Percentiles rank a stretch among this genome's conserved stretches.
These are phyloP conservation scores for Pachycephala philippinensis DNA, from an alignment of 2,113 vertebrate genomes.

Conservation along the genomic window DNA sequence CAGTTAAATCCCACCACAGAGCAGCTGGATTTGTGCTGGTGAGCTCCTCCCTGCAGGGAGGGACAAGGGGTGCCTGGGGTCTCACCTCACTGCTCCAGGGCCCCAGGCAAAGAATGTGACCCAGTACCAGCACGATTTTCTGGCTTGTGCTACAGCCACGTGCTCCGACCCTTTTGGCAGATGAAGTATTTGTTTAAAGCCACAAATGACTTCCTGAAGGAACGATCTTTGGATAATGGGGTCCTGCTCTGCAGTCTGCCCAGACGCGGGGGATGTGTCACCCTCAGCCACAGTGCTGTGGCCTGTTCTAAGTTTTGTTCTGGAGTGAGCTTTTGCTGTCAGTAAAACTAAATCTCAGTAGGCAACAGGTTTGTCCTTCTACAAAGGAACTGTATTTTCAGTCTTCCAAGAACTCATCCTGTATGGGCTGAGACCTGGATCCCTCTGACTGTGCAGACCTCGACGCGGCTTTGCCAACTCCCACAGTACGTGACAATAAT, in stretches of 20 bases:
- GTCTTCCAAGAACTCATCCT: not conserved
- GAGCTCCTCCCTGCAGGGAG: not conserved
- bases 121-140: not conserved
- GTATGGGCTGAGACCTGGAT: not conserved
- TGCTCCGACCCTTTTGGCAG: not conserved
- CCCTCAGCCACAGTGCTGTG: not conserved
- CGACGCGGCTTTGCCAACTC: not conserved
- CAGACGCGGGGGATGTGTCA: not conserved
- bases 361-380: not conserved
- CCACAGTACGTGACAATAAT: not conserved
- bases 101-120: not conserved
- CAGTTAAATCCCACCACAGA: not conserved
- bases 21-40: not conserved
- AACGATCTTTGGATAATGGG: not conserved
- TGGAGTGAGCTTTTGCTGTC: not conserved
- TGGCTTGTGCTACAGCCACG: not conserved
- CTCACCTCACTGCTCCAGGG: not conserved
- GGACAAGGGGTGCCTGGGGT: not conserved
- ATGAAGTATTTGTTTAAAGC: slow-evolving; percentile 1
- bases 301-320: not conserved
- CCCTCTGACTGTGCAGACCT: not conserved
- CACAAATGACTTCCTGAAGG: slow-evolving; percentile 15
- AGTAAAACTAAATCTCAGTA: not conserved
- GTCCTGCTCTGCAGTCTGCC: slow-evolving; percentile 11
- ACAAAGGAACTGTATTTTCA: not conserved